Base-by-base conservation (phyloP, 2,797 vertebrate genomes). In the Selene dorsalis region DNA sequence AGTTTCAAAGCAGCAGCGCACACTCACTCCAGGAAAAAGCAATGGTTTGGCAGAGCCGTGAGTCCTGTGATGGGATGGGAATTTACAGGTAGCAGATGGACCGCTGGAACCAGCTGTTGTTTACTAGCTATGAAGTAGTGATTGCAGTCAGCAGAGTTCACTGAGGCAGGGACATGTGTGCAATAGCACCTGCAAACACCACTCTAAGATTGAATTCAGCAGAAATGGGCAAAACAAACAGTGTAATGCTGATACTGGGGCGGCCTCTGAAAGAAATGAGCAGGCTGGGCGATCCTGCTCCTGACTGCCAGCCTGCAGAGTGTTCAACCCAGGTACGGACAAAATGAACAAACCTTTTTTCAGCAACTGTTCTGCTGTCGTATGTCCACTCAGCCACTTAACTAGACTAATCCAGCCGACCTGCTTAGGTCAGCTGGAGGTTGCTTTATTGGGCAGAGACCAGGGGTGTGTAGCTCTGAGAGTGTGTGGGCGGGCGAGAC, bases 71-170 rank as follows among this genome's bases (percentile, higher is more conserved):
- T 8, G 32, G 43, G 65, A 83, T 45, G 75, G 82, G 77, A 83
- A 83, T 86, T 77, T 68, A 79, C 67, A 87, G 83, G 84, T 80
- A 77, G 71, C 88, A 84, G 85, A 75, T 69, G 84, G 79, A 74
- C 41, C 6, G n/a, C 57, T 78, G 64, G 39, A 85, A 83, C 48
- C 89, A 90, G 88, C 86, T 90, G 88, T 75, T 89, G 79, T 88
- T 90, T 84, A 85, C 72, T 13, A 52, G 76, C 32, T 35, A 38
- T 28, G 48, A 75, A 45, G 70, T 65, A 75, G 69, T 39, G 45
- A 14, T 48, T 83, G 72, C 71, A 64, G 85, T 83, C 50, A 79
- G 16, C 75, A 20, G 14, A 45, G 75, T 64, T 85, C 69, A 76
- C 47, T 77, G 58, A 74, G n/a, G 59, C 61, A 58, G 41, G 38